These are phyloP conservation scores for Cancer borealis DNA, from an alignment of 2,888 invertebrate genomes.

Conservation along the genomic window DNA sequence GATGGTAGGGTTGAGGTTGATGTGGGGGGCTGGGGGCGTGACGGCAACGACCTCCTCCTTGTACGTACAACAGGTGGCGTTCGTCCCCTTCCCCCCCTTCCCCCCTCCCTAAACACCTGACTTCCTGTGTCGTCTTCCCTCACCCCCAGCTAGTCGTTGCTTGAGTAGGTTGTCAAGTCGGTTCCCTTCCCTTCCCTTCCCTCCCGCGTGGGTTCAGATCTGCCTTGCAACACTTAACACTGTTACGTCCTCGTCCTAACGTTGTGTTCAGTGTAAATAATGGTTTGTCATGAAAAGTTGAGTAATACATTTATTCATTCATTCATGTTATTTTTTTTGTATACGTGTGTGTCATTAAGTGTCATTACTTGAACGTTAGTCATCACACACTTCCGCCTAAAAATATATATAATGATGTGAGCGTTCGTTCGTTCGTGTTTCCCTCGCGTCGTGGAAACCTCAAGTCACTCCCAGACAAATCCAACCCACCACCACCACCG, in stretches of 20 bases:
- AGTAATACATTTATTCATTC: not conserved
- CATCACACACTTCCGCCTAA: not conserved
- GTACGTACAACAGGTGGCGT: slow-evolving; percentile 39
- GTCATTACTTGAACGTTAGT: not conserved
- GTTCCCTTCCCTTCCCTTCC: not conserved
- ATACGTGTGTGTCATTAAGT: not conserved
- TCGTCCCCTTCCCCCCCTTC: not conserved
- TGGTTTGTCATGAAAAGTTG: not conserved
- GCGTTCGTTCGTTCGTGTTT: not conserved
- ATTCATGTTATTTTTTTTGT: not conserved
- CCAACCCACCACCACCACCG: too few species aligned
- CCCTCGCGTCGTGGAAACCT: not conserved
- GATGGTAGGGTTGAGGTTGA: not conserved
- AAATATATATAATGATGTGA: not conserved
- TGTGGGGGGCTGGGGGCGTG: not conserved
- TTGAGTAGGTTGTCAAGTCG: not conserved
- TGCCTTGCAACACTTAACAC: not conserved
- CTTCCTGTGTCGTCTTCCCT: not conserved
- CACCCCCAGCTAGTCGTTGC: not conserved
- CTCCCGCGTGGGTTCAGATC: not conserved
- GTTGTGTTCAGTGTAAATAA: not conserved
- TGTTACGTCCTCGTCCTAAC: too few species aligned
- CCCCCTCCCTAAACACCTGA: not conserved
- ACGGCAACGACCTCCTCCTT: slow-evolving; percentile 31
- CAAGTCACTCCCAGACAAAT: not conserved